Conservation (phyloP, 2,888 invertebrate species). For the Pyrgus malvae region DNA sequence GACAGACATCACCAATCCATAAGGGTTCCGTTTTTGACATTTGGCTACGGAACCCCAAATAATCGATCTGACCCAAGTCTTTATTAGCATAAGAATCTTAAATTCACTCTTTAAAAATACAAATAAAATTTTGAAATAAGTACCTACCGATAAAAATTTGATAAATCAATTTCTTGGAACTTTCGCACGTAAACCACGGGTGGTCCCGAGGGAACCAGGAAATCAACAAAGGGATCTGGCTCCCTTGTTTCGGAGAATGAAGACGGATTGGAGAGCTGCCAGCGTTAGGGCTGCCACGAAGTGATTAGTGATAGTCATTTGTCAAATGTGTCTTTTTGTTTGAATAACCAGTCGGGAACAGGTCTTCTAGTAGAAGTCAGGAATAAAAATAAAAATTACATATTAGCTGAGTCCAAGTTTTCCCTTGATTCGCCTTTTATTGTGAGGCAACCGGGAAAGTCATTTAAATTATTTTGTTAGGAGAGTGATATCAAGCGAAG, state of each 20-base stretch:
- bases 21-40: no score
- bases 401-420: no score
- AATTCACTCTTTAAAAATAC: neutral
- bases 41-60: neutral
- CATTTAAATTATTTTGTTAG: no score
- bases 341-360: neutral
- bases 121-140: conserved; percentile 8
- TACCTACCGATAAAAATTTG: conserved; percentile 7
- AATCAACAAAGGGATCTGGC: conserved; percentile 9
- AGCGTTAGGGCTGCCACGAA: conserved; percentile 7
- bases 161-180: conserved; percentile 6
- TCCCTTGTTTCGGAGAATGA: conserved; percentile 17
- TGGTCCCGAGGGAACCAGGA: conserved; percentile 6
- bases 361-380: no score
- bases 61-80: no score
- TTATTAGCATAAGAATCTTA: neutral
- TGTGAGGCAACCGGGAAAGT: no score
- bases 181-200: neutral
- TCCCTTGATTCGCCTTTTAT: no score
- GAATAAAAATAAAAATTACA: no score
- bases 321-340: neutral
- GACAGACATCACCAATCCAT: no score
- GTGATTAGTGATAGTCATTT: neutral
- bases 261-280: conserved; percentile 8
- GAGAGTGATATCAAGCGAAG: no score